These are phyloP conservation scores for Candidula unifasciata DNA, from an alignment of 2,888 invertebrate genomes.

Conservation along the genomic window DNA sequence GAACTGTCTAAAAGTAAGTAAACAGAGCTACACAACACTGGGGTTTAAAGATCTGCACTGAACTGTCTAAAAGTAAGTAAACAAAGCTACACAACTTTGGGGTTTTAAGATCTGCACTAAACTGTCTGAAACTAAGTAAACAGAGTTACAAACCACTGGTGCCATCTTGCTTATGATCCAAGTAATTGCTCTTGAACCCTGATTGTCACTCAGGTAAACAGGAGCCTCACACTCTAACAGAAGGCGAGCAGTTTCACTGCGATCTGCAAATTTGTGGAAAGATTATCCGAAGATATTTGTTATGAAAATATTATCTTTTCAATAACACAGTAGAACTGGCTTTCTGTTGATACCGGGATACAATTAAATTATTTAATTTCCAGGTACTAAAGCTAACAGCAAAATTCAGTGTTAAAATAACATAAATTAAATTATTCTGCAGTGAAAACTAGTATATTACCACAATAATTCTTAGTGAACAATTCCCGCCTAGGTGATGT, in stretches of 20 bases:
- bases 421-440: no score
- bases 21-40: slow-evolving; percentile 67
- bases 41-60: slow-evolving; percentile 34
- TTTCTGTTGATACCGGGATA: no score
- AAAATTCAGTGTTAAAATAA: no score
- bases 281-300: neutral
- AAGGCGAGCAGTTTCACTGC: slow-evolving; percentile 75
- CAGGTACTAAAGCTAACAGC: no score
- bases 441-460: no score
- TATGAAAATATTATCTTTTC: no score
- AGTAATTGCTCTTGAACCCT: slow-evolving; percentile 72
- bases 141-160: slow-evolving; percentile 68
- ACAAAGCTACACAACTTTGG: neutral
- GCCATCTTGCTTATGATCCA: slow-evolving; percentile 78
- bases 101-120: neutral
- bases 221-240: slow-evolving; percentile 72
- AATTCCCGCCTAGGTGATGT: no score
- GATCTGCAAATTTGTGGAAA: slow-evolving; percentile 63
- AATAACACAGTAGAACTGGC: no score
- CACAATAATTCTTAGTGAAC: no score
- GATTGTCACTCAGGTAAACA: slow-evolving; percentile 68
- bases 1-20: neutral
- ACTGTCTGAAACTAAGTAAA: neutral
- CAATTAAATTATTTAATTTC: no score
- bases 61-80: neutral